Conservation (phyloP, 2,113 vertebrate species). For the Apus apus region DNA sequence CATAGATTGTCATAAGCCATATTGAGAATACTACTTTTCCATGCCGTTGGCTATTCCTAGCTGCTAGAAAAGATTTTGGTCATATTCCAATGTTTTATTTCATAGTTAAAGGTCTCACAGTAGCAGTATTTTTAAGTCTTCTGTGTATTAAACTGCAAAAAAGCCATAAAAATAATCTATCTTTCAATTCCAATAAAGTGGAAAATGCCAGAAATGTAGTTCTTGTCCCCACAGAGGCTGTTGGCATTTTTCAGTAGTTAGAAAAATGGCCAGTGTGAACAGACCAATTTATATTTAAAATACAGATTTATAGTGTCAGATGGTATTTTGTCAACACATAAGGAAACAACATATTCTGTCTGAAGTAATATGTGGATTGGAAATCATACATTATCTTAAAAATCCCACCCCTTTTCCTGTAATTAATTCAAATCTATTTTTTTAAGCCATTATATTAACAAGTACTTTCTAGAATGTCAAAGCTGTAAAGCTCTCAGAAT, state of each 20-base stretch:
- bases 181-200: conserved; percentile 16
- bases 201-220: neutral
- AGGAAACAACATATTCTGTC: neutral
- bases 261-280: conserved; percentile 6
- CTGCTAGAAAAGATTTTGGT: conserved; percentile 3
- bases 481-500: neutral
- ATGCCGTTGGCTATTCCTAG: neutral
- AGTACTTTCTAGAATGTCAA: neutral
- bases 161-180: neutral
- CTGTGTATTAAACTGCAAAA: conserved; percentile 24
- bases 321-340: conserved; percentile 15
- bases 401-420: neutral
- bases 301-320: conserved; percentile 6
- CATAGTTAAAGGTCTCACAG: neutral
- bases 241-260: conserved; percentile 9
- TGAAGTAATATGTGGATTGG: neutral
- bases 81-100: neutral
- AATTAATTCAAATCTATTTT: neutral
- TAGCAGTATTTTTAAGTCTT: conserved; percentile 43
- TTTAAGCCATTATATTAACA: neutral
- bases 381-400: neutral
- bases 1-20: neutral
- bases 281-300: conserved; percentile 18
- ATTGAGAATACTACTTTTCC: neutral
- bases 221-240: neutral